Evolutionary conservation across 2,797 vertebrate genomes (phyloP).

Genomic region (Ataeniobius toweri): DNA sequence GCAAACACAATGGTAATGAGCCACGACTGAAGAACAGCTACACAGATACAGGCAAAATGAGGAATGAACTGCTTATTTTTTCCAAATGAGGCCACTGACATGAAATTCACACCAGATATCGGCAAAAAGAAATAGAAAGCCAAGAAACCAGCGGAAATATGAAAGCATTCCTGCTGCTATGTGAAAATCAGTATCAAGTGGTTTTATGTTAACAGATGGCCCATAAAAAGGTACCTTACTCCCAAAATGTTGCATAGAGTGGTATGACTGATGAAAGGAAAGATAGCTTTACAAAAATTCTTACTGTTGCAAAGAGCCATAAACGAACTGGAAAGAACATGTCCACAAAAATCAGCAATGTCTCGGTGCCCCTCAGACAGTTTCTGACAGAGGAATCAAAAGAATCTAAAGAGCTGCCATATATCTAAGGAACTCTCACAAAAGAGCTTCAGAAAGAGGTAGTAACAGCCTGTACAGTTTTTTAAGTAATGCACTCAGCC

Average conservation of each 20-base stretch:
- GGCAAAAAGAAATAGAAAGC: neutral
- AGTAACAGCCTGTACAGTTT: too few relatives aligned
- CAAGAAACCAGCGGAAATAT: neutral
- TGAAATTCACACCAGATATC: neutral
- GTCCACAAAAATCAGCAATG: too few relatives aligned
- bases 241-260: neutral
- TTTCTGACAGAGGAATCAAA: too few relatives aligned
- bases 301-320: too few relatives aligned
- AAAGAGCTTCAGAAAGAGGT: too few relatives aligned
- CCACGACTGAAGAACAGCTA: neutral
- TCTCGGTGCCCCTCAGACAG: too few relatives aligned
- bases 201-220: neutral
- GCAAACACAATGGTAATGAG: neutral
- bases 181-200: neutral
- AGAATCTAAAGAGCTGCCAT: too few relatives aligned
- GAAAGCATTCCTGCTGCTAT: neutral
- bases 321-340: too few relatives aligned
- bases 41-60: neutral
- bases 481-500: too few relatives aligned
- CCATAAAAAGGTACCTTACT: neutral
- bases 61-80: neutral
- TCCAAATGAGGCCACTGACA: neutral
- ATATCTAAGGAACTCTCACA: too few relatives aligned
- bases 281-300: too few relatives aligned
- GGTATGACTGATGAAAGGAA: too few relatives aligned